phyloP scores from a whole-genome alignment of 2,113 vertebrate genomes.

The Aspiorhynchus laticeps region DNA sequence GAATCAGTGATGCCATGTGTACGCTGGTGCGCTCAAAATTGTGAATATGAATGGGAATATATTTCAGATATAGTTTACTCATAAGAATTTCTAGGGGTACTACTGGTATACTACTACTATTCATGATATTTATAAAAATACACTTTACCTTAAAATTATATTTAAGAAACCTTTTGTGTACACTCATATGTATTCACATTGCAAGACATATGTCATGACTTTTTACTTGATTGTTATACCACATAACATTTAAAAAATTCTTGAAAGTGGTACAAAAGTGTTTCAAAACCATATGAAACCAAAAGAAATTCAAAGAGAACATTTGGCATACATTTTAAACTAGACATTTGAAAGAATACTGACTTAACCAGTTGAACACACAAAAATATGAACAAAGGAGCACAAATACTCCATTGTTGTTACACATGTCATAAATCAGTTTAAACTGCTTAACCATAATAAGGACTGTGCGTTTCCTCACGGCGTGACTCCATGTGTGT shows the following conservation, averaged over 20 bases:
- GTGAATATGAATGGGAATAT: no score
- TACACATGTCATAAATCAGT: background rate
- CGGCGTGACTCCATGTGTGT: constrained; percentile 41
- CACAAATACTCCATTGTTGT: background rate
- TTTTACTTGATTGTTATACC: background rate
- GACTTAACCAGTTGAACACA: background rate
- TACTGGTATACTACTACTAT: no score
- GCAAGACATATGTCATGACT: background rate
- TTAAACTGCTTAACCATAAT: constrained; percentile 12
- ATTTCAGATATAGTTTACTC: no score
- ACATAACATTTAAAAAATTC: background rate
- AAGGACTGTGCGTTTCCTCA: constrained; percentile 36
- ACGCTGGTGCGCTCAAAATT: no score
- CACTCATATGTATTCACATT: background rate
- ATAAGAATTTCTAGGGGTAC: no score
- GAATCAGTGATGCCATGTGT: no score
- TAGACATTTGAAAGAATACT: background rate
- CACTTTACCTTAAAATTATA: background rate
- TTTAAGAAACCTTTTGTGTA: background rate
- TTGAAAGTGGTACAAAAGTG: background rate
- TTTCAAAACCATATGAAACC: background rate
- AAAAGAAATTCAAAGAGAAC: background rate
- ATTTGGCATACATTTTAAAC: background rate
- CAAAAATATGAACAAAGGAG: background rate
- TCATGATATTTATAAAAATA: no score